Evolutionary conservation across 2,797 vertebrate genomes (phyloP), one percentile per base, ranked within the genome.

Genomic region (Morus bassanus): DNA sequence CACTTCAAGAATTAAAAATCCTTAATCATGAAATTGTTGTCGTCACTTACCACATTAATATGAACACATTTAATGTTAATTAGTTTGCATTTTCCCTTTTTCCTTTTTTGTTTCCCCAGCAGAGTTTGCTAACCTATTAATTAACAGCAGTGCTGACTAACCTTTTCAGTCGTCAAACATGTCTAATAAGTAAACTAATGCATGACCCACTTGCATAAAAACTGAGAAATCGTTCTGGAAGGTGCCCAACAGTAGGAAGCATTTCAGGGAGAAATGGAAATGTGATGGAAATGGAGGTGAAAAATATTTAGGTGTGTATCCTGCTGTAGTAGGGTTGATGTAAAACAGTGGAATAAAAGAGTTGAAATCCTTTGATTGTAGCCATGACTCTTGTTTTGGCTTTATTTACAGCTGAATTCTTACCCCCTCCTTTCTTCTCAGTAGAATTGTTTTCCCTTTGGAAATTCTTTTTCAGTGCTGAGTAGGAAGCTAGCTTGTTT

Each of bases 1-100:
- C 41, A 60, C 45, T 76, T 90, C 53, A 76, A 93, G 19, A 93
- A 65, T 89, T 80, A 85, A 63, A 89, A 57, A 54, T 87, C 18
- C 12, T 82, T 90, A 72, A 56, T 96, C 6, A 33, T 65, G 7
- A 72, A 78, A 72, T 50, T 45, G 41, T 78, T 22, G 19, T 84
- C 83, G 30, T 73, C 48, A 33, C 51, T 77, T 76, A 28, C 11
- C 13, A 10, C 24, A 27, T 80, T 59, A 28, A 54, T 88, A 27
- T 33, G 61, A 37, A 30, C 75, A 27, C 7, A 33, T 63, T 46
- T 91, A 63, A 18, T 64, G 13, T 59, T 78, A 67, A 46, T 70
- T 83, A 85, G 59, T 46, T 85, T 59, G n/a, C 31, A 19, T 75
- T 78, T 84, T 61, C 18, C 4, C 61, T 76, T 4, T 61, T 84